These are phyloP conservation scores for Mystacornis crossleyi DNA, from an alignment of 2,113 vertebrate species.

Conservation along the genomic window DNA sequence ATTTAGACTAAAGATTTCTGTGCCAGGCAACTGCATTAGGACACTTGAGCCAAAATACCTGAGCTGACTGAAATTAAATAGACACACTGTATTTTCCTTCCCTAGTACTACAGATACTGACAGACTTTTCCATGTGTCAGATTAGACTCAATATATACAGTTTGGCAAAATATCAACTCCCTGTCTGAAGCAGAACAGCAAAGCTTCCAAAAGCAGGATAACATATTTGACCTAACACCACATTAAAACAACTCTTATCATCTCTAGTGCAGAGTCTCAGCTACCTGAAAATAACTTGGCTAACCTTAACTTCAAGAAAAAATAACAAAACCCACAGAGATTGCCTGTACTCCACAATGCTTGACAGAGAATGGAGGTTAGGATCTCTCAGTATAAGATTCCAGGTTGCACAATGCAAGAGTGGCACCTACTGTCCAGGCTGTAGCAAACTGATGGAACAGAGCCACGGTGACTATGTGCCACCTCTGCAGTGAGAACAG, in stretches of 20 bases:
- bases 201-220: background rate
- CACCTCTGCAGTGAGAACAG: background rate
- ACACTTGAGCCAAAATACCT: background rate
- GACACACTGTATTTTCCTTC: background rate
- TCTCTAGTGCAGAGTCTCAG: background rate
- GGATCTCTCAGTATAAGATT: background rate
- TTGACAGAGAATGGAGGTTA: background rate
- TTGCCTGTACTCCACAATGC: background rate
- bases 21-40: background rate
- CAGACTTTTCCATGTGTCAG: background rate
- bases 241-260: background rate
- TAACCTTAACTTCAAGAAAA: background rate
- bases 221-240: background rate
- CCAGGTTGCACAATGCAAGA: accelerated
- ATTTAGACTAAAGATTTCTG: background rate
- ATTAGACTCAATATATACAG: background rate
- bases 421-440: background rate
- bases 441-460: background rate
- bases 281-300: background rate
- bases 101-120: background rate
- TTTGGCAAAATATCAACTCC: background rate
- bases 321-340: background rate
- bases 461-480: accelerated
- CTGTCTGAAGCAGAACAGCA: background rate
- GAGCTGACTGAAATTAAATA: background rate